phyloP scores from a whole-genome alignment of 2,888 invertebrate species.

The Aspidiotus destructor region DNA sequence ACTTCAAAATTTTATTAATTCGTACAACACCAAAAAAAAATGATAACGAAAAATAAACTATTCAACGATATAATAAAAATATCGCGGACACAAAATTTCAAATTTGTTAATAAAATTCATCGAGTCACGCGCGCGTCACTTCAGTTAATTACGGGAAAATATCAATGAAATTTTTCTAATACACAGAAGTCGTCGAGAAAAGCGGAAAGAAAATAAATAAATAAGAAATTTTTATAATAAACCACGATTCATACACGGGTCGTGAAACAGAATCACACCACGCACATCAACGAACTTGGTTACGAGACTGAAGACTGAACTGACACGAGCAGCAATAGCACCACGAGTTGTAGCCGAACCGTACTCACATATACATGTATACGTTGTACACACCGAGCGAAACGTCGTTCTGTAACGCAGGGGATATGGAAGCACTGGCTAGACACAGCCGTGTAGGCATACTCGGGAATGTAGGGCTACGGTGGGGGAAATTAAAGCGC shows the following conservation, averaged over 20 bases:
- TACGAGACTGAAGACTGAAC: conserved; percentile 11
- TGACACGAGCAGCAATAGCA: not conserved
- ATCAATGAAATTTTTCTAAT: conserved; percentile 8
- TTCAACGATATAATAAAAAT: no score
- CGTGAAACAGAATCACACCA: conserved; percentile 2
- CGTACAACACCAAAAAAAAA: no score
- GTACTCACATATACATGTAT: not conserved
- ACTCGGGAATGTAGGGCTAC: conserved; percentile 23
- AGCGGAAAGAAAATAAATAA: not conserved
- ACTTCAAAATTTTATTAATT: no score
- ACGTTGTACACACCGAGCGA: not conserved
- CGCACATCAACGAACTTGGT: conserved; percentile 2
- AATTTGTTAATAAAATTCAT: no score
- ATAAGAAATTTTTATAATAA: no score
- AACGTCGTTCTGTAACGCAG: not conserved
- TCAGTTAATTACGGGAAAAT: not conserved
- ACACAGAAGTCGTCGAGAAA: not conserved
- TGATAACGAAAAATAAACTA: no score
- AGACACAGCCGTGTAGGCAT: conserved; percentile 24
- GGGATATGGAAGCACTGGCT: conserved; percentile 14
- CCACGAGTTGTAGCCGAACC: not conserved
- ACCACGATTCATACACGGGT: no score
- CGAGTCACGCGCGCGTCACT: no score
- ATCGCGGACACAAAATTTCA: no score
- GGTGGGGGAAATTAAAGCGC: conserved; percentile 31